phyloP scores from a whole-genome alignment of 2,113 vertebrate genomes.

The Gadus macrocephalus region DNA sequence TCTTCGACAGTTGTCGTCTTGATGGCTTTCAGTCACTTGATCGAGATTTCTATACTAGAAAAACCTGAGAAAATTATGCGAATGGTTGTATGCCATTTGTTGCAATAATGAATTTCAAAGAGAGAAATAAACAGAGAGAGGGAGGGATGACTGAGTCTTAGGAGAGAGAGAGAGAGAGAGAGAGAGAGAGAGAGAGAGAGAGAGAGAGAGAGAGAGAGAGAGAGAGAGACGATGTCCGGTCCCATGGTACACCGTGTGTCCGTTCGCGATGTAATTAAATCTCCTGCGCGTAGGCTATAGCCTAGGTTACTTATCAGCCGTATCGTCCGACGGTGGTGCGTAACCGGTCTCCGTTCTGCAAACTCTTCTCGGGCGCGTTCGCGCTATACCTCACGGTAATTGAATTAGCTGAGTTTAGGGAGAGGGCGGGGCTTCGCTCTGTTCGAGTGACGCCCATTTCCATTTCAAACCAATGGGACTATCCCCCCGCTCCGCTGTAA shows the following conservation, averaged over 20 bases:
- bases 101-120: too few relatives aligned
- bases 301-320: conserved; percentile 26
- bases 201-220: neutral
- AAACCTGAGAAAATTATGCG: too few relatives aligned
- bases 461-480: conserved; percentile 66
- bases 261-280: conserved; percentile 46
- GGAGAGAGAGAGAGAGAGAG: too few relatives aligned
- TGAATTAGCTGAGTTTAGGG: conserved; percentile 83
- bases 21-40: too few relatives aligned
- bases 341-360: conserved; percentile 39
- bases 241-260: conserved; percentile 13
- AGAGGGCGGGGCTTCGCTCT: conserved; percentile 39
- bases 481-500: conserved; percentile 62
- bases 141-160: too few relatives aligned
- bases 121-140: conserved; percentile 12
- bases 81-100: too few relatives aligned
- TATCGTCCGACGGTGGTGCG: conserved; percentile 33
- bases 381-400: conserved; percentile 73
- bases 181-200: too few relatives aligned
- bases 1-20: too few relatives aligned
- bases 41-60: too few relatives aligned
- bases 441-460: conserved; percentile 76
- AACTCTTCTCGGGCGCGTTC: conserved; percentile 35
- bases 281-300: conserved; percentile 30
- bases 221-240: conserved; percentile 12